Percentiles rank a stretch among this genome's conserved stretches.
phyloP scores from a whole-genome alignment of 2,113 vertebrate genomes.

The Notothenia rossii region DNA sequence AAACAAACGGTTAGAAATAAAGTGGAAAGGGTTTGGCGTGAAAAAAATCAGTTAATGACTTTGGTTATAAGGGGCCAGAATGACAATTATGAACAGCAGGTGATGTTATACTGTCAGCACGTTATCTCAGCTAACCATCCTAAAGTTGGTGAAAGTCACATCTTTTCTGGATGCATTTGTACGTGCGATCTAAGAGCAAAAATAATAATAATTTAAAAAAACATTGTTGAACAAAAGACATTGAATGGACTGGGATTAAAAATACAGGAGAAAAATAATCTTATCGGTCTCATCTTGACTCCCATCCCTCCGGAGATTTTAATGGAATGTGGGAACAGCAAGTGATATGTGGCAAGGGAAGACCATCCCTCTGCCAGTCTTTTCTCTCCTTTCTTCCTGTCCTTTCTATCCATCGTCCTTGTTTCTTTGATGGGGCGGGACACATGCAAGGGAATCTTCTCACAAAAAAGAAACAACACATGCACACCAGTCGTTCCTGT shows the following conservation, averaged over 20 bases:
- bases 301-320: slow-evolving; percentile 67
- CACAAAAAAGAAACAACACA: slow-evolving; percentile 31
- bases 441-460: slow-evolving; percentile 36
- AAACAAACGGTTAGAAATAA: not conserved
- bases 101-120: not conserved
- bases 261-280: slow-evolving; percentile 50
- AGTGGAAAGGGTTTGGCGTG: not conserved
- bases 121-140: not conserved
- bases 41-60: not conserved
- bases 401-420: slow-evolving; percentile 50
- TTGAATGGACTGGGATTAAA: slow-evolving; percentile 37
- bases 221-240: not conserved
- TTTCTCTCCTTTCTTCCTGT: slow-evolving; percentile 59
- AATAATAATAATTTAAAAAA: not conserved
- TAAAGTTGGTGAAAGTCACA: not conserved
- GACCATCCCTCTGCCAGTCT: slow-evolving; percentile 58
- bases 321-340: slow-evolving; percentile 75
- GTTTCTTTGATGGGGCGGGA: slow-evolving; percentile 43
- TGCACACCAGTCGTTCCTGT: slow-evolving; percentile 10
- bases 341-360: slow-evolving; percentile 70
- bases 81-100: not conserved
- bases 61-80: not conserved
- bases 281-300: slow-evolving; percentile 71
- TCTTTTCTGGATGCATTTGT: not conserved
- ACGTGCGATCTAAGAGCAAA: not conserved